Conservation (phyloP, 2,888 invertebrate genomes). For the Cantharis flavilabris region DNA sequence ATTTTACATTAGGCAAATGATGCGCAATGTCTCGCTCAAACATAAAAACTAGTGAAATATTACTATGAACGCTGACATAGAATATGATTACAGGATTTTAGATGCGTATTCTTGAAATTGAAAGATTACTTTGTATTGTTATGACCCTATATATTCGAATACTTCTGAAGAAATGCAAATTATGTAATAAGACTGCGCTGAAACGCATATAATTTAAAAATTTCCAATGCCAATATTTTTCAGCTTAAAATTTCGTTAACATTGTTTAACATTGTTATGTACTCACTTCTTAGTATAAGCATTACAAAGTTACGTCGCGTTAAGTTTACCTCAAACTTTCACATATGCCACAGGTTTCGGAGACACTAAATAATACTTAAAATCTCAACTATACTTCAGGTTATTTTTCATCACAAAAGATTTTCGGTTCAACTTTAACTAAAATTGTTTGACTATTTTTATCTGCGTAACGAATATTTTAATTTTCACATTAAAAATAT, state of each 20-base stretch:
- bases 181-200: constrained; percentile 13
- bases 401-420: neutral
- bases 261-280: neutral
- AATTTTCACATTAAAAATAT: neutral
- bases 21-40: constrained; percentile 46
- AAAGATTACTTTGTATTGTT: constrained; percentile 53
- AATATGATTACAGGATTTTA: constrained; percentile 51
- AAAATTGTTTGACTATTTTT: neutral
- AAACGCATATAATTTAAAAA: constrained; percentile 6
- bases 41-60: constrained; percentile 52
- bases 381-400: neutral
- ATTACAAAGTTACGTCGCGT: neutral
- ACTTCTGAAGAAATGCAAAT: constrained; percentile 27
- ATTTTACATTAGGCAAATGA: constrained; percentile 55
- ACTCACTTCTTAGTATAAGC: neutral
- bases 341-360: neutral
- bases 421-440: neutral
- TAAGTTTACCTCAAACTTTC: neutral
- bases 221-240: neutral
- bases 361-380: neutral
- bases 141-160: constrained; percentile 36
- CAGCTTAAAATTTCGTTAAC: neutral
- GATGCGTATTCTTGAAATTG: constrained; percentile 50
- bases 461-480: accelerated
- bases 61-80: constrained; percentile 46